These are phyloP conservation scores for Eclectus roratus DNA, from an alignment of 2,113 vertebrate species.

Conservation along the genomic window DNA sequence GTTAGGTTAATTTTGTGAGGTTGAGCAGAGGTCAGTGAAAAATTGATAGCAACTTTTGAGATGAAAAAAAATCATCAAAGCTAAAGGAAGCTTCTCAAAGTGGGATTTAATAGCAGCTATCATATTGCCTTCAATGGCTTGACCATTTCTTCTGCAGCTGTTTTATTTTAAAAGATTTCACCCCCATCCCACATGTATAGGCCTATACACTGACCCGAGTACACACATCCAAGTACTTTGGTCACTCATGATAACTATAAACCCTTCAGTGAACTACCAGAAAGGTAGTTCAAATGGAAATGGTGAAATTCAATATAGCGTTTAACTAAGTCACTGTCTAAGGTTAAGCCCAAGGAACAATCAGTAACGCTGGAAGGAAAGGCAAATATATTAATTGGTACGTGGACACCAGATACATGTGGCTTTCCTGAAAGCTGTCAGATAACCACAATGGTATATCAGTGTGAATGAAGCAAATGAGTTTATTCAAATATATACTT, in stretches of 20 bases:
- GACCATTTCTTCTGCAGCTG: constrained; percentile 74
- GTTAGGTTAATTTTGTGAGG: constrained; percentile 61
- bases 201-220: constrained; percentile 48
- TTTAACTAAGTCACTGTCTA: constrained; percentile 55
- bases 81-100: constrained; percentile 70
- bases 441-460: neutral
- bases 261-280: constrained; percentile 64
- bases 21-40: constrained; percentile 70
- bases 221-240: constrained; percentile 50
- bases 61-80: constrained; percentile 79
- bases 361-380: constrained; percentile 10
- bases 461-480: neutral
- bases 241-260: constrained; percentile 63
- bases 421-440: neutral
- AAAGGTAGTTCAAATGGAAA: constrained; percentile 58
- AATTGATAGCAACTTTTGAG: constrained; percentile 75
- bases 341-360: constrained; percentile 56
- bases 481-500: neutral
- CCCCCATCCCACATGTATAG: constrained; percentile 32
- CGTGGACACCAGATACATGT: neutral
- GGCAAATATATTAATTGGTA: constrained; percentile 45
- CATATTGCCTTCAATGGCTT: constrained; percentile 69
- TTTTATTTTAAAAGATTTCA: constrained; percentile 76
- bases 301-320: constrained; percentile 64
- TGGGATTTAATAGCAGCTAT: constrained; percentile 79